Evolutionary conservation across 2,797 vertebrate genomes (phyloP).

Genomic region (Poeciliopsis infans): DNA sequence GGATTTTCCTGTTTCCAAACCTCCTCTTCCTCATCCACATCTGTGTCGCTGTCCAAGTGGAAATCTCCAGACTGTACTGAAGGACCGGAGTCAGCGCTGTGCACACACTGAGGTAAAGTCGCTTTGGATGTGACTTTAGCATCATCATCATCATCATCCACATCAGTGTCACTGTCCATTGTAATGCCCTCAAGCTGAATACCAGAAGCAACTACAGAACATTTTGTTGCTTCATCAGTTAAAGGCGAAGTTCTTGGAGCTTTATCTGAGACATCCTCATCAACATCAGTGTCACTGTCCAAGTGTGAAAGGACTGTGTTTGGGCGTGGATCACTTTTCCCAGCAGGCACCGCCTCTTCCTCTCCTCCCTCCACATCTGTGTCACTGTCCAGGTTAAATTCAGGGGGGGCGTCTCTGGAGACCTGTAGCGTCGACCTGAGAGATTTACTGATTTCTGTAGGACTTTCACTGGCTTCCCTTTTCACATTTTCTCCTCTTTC

Average conservation of each 20-base stretch:
- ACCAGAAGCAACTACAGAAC: slow-evolving; percentile 14
- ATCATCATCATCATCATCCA: slow-evolving; percentile 62
- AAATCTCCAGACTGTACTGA: slow-evolving; percentile 37
- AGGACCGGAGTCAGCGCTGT: slow-evolving; percentile 25
- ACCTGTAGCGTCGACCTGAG: slow-evolving; percentile 21
- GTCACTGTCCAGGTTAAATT: slow-evolving; percentile 73
- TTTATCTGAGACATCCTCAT: slow-evolving; percentile 51
- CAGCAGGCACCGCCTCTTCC: slow-evolving; percentile 1
- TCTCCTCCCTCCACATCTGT: slow-evolving; percentile 69
- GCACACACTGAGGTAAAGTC: slow-evolving; percentile 5
- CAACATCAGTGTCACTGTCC: slow-evolving; percentile 75
- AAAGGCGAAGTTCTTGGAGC: slow-evolving; percentile 10
- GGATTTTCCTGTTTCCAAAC: slow-evolving; percentile 8
- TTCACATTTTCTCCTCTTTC: slow-evolving; percentile 26
- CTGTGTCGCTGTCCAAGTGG: slow-evolving; percentile 69
- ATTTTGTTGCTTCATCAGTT: slow-evolving; percentile 23
- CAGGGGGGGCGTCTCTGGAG: slow-evolving; percentile 29
- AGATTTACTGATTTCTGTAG: slow-evolving; percentile 14
- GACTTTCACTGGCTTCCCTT: slow-evolving; percentile 18
- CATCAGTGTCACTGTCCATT: slow-evolving; percentile 82
- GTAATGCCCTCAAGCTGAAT: slow-evolving; percentile 50
- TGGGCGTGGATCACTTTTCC: slow-evolving; percentile 22
- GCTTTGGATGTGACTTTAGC: slow-evolving; percentile 36
- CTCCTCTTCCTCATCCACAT: slow-evolving; percentile 67
- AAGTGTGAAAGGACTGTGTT: slow-evolving; percentile 51